phyloP scores from a whole-genome alignment of 2,113 vertebrate species.

The Laterallus jamaicensis region DNA sequence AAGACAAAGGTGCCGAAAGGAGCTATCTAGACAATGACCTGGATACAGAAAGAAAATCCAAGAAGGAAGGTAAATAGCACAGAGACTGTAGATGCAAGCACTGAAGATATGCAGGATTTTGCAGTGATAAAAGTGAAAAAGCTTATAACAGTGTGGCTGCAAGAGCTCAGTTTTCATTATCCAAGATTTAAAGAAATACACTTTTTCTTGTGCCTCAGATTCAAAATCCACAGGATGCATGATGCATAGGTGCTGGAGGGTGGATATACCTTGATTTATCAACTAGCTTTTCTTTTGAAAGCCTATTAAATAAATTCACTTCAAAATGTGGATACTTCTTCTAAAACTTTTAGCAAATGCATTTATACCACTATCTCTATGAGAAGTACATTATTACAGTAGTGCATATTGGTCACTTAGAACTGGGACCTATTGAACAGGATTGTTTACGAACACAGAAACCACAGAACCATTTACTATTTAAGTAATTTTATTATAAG shows the following conservation, averaged over 20 bases:
- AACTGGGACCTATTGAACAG: background rate
- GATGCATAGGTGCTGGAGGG: background rate
- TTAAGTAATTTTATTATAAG: background rate
- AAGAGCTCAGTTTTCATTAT: conserved; percentile 15
- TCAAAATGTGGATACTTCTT: background rate
- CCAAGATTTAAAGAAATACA: background rate
- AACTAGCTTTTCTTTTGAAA: conserved; percentile 17
- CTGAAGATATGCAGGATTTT: background rate
- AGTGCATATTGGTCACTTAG: background rate
- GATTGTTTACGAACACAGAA: background rate
- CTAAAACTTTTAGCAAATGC: background rate
- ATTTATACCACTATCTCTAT: background rate
- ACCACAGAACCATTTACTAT: background rate
- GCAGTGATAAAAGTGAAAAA: background rate
- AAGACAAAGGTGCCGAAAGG: background rate
- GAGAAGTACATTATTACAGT: background rate
- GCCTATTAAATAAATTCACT: conserved; percentile 9
- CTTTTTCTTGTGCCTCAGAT: background rate
- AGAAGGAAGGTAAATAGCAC: conserved; percentile 13
- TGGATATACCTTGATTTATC: background rate
- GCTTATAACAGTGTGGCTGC: background rate
- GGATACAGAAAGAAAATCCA: background rate
- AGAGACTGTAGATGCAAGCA: background rate
- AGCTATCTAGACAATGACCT: background rate
- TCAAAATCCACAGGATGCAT: background rate